Evolutionary conservation across 2,888 invertebrate species (phyloP), one percentile per base, ranked within the genome.

Genomic region (Rhimphoctona megacephalus): DNA sequence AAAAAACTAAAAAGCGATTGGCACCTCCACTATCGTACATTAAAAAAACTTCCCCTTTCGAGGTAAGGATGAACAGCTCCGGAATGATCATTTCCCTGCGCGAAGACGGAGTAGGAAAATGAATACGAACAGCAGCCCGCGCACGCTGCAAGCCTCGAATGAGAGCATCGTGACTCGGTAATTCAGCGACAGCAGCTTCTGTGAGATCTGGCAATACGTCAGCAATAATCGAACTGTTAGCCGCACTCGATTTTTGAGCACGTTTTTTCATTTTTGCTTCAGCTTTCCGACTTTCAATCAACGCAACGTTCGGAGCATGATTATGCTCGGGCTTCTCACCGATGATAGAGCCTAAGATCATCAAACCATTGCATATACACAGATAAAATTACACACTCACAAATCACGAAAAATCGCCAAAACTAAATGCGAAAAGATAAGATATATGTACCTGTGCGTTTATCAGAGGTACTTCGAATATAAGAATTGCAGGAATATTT

Each of bases 41-140:
- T 19, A 81, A 67, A 54, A 73, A 81, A 33, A 46, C 39, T 33
- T 81, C 52, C 49, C 69, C 81, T 19, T 77, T 77, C 22, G 4
- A 30, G 3, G 61, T 77, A 64, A 49, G 36, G 14, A 69, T 76
- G 76, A 57, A 82, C 57, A 19, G 17, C 46, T 76, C 69, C n/a
- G 82, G 69, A 76, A 82, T 70, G 1, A 69, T 54, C 67, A 82
- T n/a, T 76, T 82, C 76, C 36, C 52, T 46, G 5, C 69, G 82
- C 19, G 82, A 61, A 8, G 7, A 17, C 25, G 76, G 81, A 43
- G 39, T 66, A 52, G 67, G 74, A 54, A 81, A 43, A 52, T 30
- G 67, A 54, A 67, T 30, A 39, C 67, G 52, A 17, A 11, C 8
- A 43, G 25, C 14, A 39, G 49, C 72, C 19, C 81, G 73, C 52